Evolutionary conservation across 2,888 invertebrate species (phyloP), one percentile per base, ranked within the genome.

Genomic region (Sphaerophoria taeniata): DNA sequence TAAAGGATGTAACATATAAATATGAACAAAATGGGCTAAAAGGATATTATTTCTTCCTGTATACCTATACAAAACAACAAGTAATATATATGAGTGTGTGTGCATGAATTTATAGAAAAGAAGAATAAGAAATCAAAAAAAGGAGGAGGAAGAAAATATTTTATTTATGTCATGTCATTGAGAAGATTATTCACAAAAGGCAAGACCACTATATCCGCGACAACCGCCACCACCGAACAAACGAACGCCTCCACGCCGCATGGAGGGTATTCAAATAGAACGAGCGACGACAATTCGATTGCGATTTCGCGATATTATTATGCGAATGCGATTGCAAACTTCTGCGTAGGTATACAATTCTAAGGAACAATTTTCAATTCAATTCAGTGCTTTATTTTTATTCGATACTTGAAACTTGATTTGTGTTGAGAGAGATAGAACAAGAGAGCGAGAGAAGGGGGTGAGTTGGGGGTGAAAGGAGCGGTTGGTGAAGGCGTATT

Each of bases 141-240:
- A 75, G 69, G 56, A 36, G 61, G 9, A 39, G 9, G 11, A 63
- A 45, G 55, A 33, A 69, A 67, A 73, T 74, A 47, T 74, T 53
- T 79, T 24, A 24, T 24, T 24, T 24, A 24, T 24, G 24, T 24
- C 24, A 12, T 43, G 79, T 56, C 83, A 83, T 79, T 74, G 74
- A 79, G 70, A 83, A 74, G 65, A 83, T 24, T 24, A 83, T 79
- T 74, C 79, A 79, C 79, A 78, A 83, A 77, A 69, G 72, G 61
- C 77, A 79, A n/a, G n/a, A 83, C 58, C 56, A 12, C 12, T 2
- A 6, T 53, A 31, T 31, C 69, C 24, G 24, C 24, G 24, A 24
- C 24, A 24, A 33, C 71, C 56, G 39, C 65, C 55, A n/a, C n/a
- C 33, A 55, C n/a, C 12, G 1, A 39, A 9, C 3, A 2, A 24